Base-by-base conservation (phyloP, 1,140 invertebrate genomes). In the Brachionus calyciflorus region DNA sequence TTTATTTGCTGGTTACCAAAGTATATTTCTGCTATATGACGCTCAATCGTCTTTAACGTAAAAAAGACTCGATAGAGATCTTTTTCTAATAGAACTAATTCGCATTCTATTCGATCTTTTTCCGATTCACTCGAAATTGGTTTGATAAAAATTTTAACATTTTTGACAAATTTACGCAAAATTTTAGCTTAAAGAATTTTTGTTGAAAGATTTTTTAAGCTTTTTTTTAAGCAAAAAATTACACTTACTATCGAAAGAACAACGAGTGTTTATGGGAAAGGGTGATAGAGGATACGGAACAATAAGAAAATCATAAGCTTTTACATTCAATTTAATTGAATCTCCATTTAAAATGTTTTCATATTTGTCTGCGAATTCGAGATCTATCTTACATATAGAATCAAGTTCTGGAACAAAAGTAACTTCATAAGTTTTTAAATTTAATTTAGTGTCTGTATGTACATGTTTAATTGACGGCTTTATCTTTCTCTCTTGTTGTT, bases 401-500 rank as follows among this genome's bases (percentile, higher is more conserved):
- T 65, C 60, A 5, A 65, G 12, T 17, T 65, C 60, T 12, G 60
- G 60, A 12, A 65, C 60, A 65, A 65, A 65, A 37, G 37, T 24
- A 17, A 65, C 60, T 17, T 65, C 37, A 37, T n/a, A 65, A 7
- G n/a, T 19, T 10, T 12, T n/a, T 14, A 3, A 14, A 46, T 46
- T 46, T 3, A 10, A 14, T 41, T 41, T 24, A 26, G n/a, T 10
- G 17, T 65, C 60, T 14, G 10, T 44, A 6, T 46, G 19, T 4
- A 65, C 30, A 19, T 21, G 14, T 65, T 65, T 65, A 21, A 65
- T 41, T 7, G 14, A 21, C 24, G 60, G 21, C 2, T 24, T 24
- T 24, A 65, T 41, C 44, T 65, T 65, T 65, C 40, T 65, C 12
- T 65, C 60, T 9, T 44, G 17, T 65, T 65, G 60, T 65, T 44